Conservation (phyloP, 2,888 invertebrate species). For the Leptopilina syphax region DNA sequence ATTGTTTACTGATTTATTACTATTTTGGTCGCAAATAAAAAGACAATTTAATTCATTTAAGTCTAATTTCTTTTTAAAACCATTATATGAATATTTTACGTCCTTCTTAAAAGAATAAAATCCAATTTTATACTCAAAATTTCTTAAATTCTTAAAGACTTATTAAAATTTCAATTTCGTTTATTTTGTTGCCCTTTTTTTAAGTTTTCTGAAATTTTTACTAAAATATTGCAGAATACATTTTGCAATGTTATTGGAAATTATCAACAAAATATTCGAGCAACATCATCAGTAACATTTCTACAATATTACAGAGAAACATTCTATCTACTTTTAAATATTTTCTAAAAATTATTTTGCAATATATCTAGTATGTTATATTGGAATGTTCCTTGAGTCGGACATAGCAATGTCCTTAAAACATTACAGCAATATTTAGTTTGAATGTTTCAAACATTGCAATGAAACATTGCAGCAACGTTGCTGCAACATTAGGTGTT, state of each 20-base stretch:
- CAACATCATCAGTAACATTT: background rate
- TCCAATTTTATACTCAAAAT: no score
- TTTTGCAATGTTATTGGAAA: background rate
- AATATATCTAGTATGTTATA: background rate
- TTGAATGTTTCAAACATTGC: background rate
- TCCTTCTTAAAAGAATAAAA: no score
- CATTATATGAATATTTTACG: no score
- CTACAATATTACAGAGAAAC: background rate
- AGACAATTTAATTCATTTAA: no score
- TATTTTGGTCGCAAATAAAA: no score
- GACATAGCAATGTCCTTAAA: background rate
- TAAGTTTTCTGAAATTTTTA: no score
- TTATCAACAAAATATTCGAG: background rate
- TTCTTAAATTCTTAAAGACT: no score
- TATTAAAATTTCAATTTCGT: no score
- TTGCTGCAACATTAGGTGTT: slow-evolving; percentile 5
- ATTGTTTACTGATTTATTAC: no score
- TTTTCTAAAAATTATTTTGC: background rate
- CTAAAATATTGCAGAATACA: background rate
- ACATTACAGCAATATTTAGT: background rate
- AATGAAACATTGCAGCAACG: background rate
- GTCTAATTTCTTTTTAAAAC: no score
- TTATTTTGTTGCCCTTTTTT: no score
- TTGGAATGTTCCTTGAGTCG: background rate
- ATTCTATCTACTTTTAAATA: background rate